Evolutionary conservation across 2,113 vertebrate genomes (phyloP).

Genomic region (Nymphicus hollandicus): DNA sequence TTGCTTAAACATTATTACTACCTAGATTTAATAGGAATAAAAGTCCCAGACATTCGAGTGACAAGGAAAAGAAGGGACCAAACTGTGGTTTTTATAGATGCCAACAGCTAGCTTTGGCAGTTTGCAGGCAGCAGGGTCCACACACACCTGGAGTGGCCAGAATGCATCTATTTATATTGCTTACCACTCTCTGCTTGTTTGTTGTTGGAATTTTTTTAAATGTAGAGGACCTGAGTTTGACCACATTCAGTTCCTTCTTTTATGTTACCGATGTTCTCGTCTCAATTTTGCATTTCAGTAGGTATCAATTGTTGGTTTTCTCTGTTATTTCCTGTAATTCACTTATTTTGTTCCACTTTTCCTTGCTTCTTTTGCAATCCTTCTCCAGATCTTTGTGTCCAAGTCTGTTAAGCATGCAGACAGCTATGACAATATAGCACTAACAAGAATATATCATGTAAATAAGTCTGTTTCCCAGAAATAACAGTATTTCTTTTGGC

Average conservation of each 20-base stretch:
- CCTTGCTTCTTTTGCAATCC: neutral
- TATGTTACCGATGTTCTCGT: neutral
- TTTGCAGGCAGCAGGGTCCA: neutral
- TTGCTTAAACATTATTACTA: neutral
- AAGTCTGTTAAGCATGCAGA: neutral
- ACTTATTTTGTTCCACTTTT: neutral
- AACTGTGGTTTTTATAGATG: neutral
- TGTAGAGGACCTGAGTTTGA: neutral
- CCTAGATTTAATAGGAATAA: neutral
- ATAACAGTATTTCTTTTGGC: conserved; percentile 14
- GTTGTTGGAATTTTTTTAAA: neutral
- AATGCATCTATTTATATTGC: neutral
- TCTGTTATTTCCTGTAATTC: neutral
- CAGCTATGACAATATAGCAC: neutral
- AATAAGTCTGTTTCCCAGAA: conserved; percentile 28
- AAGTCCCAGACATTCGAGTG: neutral
- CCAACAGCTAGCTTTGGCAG: neutral
- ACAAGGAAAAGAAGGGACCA: neutral
- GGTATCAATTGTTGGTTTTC: neutral
- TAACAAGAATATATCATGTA: neutral
- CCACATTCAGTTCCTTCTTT: neutral
- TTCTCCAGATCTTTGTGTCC: neutral
- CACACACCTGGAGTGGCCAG: neutral
- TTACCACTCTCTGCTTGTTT: neutral
- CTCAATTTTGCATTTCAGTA: neutral